Conservation (phyloP, 2,888 invertebrate genomes). For the Eumacrocentrus americanus region DNA sequence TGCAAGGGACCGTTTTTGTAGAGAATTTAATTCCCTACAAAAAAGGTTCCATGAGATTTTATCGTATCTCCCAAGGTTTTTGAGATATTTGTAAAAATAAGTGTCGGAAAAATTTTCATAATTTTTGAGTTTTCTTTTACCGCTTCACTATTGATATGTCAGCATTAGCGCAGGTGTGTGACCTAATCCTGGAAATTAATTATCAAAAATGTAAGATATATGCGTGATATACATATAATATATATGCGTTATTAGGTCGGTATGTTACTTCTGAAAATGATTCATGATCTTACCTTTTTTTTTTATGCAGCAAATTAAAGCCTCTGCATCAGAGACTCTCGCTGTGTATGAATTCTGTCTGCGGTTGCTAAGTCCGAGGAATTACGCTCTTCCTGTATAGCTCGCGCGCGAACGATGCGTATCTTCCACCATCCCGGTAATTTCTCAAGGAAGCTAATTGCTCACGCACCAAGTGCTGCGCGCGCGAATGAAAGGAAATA, state of each 20-base stretch:
- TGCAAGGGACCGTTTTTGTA: no score
- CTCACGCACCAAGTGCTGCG: slow-evolving; percentile 46
- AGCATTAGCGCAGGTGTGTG: no score
- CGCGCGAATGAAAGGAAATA: slow-evolving; percentile 35
- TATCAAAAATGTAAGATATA: no score
- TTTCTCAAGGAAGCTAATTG: slow-evolving; percentile 51
- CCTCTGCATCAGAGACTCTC: not conserved
- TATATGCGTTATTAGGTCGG: no score
- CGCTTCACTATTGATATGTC: no score
- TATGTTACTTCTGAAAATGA: slow-evolving; percentile 32
- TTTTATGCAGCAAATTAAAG: not conserved
- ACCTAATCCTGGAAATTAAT: no score
- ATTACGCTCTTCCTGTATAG: slow-evolving; percentile 52
- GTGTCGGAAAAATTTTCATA: no score
- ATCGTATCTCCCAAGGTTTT: no score
- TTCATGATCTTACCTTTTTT: slow-evolving; percentile 35
- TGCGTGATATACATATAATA: no score
- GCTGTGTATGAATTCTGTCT: slow-evolving; percentile 16
- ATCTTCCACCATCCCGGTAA: slow-evolving; percentile 46
- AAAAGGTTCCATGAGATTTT: no score
- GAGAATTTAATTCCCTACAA: no score
- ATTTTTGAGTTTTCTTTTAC: not conserved
- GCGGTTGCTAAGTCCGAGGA: slow-evolving; percentile 49
- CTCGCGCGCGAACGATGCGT: slow-evolving; percentile 49
- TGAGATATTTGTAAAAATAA: no score